Base-by-base conservation (phyloP, 2,797 vertebrate species). In the Coilia nasus region DNA sequence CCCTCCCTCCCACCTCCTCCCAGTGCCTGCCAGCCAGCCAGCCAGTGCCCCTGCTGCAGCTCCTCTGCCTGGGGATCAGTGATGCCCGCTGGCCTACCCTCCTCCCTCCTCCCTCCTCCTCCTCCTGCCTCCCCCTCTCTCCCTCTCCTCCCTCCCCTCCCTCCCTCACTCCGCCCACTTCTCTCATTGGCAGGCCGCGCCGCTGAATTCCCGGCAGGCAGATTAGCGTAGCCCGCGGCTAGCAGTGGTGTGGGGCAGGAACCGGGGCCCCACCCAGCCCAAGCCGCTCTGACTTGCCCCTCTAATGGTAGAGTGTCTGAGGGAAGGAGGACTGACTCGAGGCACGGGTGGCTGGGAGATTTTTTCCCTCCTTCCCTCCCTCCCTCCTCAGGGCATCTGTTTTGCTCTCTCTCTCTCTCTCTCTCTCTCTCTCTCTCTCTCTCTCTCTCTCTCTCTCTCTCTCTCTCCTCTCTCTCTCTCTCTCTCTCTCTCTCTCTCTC, bases 201-300 rank as follows among this genome's bases (percentile, higher is more conserved):
- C 15, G 28, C 81, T 82, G 47, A 17, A 59, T 57, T 56, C 47
- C 81, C 81, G 50, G 71, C 71, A 78, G 71, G 71, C 31, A 78
- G 71, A 78, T 78, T 78, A 78, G 35, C 71, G 41, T 78, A 44
- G 71, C 71, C 71, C 71, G 71, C 71, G 71, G 71, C 71, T 78
- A 78, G 71, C 71, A 35, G 35, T 75, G 21, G 9, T 67, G 59
- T 46, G 57, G 57, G 57, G 23, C 44, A 31, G 6, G 4, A 50
- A 81, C 35, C 28, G 47, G 67, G n/a, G 71, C 28, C 35, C 57
- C 47, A 57, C 47, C 50, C 19, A 23, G 50, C 50, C 50, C 62
- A 35, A 56, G 6, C 28, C 11, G 62, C 19, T 6, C 83, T 31
- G 71, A 9, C 71, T 78, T 78, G 71, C 71, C 35, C 71, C 71